Conservation (phyloP, 2,113 vertebrate species). For the Corythaeola cristata region DNA sequence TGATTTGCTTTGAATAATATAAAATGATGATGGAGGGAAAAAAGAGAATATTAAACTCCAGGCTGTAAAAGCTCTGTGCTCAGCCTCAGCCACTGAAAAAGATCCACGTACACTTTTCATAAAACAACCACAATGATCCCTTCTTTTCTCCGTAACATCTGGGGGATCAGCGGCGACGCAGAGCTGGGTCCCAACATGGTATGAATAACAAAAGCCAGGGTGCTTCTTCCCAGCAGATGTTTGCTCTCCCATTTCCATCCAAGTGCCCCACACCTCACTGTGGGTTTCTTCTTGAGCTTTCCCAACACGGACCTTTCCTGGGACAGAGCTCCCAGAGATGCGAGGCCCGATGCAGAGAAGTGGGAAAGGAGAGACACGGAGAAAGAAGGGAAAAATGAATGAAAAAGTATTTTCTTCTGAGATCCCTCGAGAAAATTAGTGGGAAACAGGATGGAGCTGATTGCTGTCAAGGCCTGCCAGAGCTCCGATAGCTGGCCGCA, state of each 20-base stretch:
- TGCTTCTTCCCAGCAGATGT: background rate
- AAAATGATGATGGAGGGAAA: conserved; percentile 65
- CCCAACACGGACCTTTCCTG: background rate
- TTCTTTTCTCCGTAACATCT: background rate
- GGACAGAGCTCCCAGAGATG: background rate
- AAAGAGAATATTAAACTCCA: conserved; percentile 71
- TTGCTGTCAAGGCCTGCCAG: conserved; percentile 59
- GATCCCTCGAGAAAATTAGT: conserved; percentile 34
- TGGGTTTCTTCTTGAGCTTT: background rate
- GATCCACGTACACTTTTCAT: background rate
- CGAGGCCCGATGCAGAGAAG: background rate
- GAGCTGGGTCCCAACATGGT: background rate
- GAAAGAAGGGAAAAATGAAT: background rate
- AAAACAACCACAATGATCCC: conserved; percentile 18
- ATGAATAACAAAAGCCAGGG: background rate
- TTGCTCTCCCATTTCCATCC: background rate
- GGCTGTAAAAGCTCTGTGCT: conserved; percentile 44
- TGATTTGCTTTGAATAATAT: conserved; percentile 74
- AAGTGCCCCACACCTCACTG: background rate
- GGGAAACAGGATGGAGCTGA: conserved; percentile 49
- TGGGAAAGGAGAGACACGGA: background rate
- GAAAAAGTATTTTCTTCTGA: conserved; percentile 13
- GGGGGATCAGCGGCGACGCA: background rate
- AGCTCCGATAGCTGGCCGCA: conserved; percentile 41
- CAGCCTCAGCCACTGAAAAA: conserved; percentile 35